Percentiles rank a stretch among this genome's conserved stretches.
phyloP scores from a whole-genome alignment of 2,888 invertebrate genomes.

The Mimachlamys varia region DNA sequence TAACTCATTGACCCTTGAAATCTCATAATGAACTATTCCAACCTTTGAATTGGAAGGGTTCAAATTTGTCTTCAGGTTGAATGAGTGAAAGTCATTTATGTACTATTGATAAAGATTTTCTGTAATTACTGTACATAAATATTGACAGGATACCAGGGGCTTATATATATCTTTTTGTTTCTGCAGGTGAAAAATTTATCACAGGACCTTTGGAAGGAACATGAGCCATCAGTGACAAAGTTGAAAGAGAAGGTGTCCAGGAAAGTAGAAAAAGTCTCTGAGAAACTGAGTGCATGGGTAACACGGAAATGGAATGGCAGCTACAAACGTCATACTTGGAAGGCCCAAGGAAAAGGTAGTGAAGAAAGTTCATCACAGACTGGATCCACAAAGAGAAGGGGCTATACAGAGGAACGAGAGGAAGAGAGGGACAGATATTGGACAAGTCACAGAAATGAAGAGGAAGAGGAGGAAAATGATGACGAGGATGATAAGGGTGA shows the following conservation, averaged over 20 bases:
- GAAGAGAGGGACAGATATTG: conserved; percentile 3
- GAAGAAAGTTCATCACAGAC: neutral
- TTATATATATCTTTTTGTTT: neutral
- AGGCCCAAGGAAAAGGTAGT: neutral
- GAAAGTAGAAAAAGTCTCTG: conserved; percentile 41
- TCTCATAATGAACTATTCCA: too few relatives aligned
- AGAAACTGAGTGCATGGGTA: conserved; percentile 31
- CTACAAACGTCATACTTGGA: neutral
- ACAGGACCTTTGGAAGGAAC: conserved; percentile 57
- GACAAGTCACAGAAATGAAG: conserved; percentile 36
- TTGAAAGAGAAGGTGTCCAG: conserved; percentile 47
- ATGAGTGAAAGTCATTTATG: too few relatives aligned
- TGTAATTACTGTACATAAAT: too few relatives aligned
- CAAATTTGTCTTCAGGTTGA: too few relatives aligned
- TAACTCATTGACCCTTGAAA: too few relatives aligned
- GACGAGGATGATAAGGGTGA: neutral
- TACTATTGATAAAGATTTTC: too few relatives aligned
- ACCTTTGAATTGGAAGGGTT: too few relatives aligned
- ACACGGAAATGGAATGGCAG: neutral
- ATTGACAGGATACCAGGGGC: too few relatives aligned
- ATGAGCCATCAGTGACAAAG: conserved; percentile 53
- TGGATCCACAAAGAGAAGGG: conserved; percentile 29
- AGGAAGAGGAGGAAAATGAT: neutral
- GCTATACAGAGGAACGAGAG: neutral
- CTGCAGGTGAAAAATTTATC: conserved; percentile 59